Base-by-base conservation (phyloP, 2,888 invertebrate genomes). In the Ypsolopha scabrella region DNA sequence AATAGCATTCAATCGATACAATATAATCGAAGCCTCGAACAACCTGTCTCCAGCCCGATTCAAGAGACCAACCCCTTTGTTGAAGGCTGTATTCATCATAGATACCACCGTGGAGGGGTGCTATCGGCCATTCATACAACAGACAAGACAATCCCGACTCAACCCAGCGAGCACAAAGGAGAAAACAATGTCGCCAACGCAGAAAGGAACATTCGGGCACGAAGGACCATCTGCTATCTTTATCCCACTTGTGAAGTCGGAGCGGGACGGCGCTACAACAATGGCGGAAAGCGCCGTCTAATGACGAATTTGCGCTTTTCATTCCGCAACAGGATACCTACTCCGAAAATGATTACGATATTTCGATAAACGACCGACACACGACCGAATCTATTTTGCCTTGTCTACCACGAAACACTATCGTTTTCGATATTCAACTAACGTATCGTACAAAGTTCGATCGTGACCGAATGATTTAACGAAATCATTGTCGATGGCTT, bases 301-400 rank as follows among this genome's bases (percentile, higher is more conserved):
- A 86, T 86, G 86, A 83, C 86, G 86, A 86, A 86, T 86, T 86
- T 86, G 86, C 85, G 86, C 85, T 86, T 85, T 86, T 86, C 86
- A 86, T 85, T 83, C 81, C 83, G 82, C 81, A 80, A 85, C 85
- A 85, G n/a, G n/a, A n/a, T n/a, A n/a, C n/a, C n/a, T n/a, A n/a
- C n/a, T n/a, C n/a, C n/a, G n/a, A n/a, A n/a, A n/a, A n/a, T n/a
- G n/a, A n/a, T n/a, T n/a, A n/a, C n/a, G n/a, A n/a, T n/a, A n/a
- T n/a, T n/a, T n/a, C n/a, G n/a, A n/a, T n/a, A n/a, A n/a, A n/a
- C n/a, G n/a, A n/a, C n/a, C n/a, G n/a, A n/a, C n/a, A n/a, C n/a
- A n/a, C n/a, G n/a, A n/a, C n/a, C n/a, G n/a, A n/a, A n/a, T n/a
- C n/a, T n/a, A n/a, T n/a, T n/a, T n/a, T n/a, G n/a, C n/a, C n/a